phyloP scores from a whole-genome alignment of 2,113 vertebrate species.

The Mus spicilegus region DNA sequence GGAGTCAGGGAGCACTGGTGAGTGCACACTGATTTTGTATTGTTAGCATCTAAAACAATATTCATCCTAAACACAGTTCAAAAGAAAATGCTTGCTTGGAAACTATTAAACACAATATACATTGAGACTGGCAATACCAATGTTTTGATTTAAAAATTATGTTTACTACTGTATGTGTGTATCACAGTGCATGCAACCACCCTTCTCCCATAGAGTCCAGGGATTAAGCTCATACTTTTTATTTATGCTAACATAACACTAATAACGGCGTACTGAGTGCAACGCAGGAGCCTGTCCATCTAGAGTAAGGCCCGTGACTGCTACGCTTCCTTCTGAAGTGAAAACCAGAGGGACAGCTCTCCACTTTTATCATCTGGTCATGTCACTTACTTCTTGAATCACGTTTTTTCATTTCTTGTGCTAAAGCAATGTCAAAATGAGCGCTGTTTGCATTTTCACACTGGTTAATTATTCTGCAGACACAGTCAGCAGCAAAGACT shows the following conservation, averaged over 20 bases:
- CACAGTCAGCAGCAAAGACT: slow-evolving; percentile 93
- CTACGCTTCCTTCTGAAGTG: slow-evolving; percentile 1
- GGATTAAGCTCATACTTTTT: background rate
- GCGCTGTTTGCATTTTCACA: slow-evolving; percentile 89
- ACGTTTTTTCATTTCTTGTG: slow-evolving; percentile 92
- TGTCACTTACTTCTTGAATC: slow-evolving; percentile 90
- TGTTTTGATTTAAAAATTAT: slow-evolving; percentile 7
- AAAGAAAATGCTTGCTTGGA: slow-evolving; percentile 3
- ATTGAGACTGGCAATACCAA: background rate
- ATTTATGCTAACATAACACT: background rate
- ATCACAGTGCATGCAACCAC: background rate
- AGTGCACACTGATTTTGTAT: background rate
- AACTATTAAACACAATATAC: slow-evolving; percentile 39
- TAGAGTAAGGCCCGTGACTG: background rate
- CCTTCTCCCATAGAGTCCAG: background rate
- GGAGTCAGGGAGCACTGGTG: background rate
- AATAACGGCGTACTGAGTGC: background rate
- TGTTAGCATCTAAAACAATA: background rate
- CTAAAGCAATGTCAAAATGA: slow-evolving; percentile 93
- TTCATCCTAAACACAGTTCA: slow-evolving; percentile 10
- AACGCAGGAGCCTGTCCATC: too few species aligned
- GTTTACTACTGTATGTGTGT: background rate
- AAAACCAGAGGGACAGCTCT: background rate
- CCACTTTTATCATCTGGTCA: background rate
- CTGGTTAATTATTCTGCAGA: slow-evolving; percentile 92